Evolutionary conservation across 2,113 vertebrate species (phyloP).

Genomic region (Anoura caudifer): DNA sequence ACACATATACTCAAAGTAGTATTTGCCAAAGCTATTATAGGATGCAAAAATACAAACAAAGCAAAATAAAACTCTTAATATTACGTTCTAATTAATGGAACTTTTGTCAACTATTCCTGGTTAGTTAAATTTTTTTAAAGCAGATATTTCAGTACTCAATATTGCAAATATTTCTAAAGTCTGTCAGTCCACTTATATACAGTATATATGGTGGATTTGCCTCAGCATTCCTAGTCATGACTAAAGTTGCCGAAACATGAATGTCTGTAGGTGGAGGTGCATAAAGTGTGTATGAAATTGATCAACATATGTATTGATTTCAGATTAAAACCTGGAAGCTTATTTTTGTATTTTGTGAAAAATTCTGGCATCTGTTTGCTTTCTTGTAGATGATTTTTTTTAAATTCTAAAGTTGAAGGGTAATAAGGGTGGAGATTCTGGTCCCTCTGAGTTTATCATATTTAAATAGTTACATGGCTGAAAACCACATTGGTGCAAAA

Average conservation of each 20-base stretch:
- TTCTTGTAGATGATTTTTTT: constrained; percentile 9
- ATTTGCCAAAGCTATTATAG: not conserved
- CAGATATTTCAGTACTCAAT: not conserved
- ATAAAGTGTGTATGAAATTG: not conserved
- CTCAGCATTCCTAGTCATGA: not conserved
- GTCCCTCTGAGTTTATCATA: not conserved
- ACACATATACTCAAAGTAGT: not conserved
- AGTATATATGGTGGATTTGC: not conserved
- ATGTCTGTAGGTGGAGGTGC: not conserved
- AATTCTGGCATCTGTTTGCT: not conserved
- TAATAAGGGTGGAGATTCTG: not conserved
- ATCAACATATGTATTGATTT: not conserved
- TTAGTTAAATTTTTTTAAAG: not conserved
- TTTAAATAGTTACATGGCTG: not conserved
- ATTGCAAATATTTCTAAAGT: not conserved
- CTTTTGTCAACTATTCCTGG: not conserved
- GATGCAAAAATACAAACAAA: constrained; percentile 16
- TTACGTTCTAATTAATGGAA: not conserved
- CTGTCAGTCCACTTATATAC: not conserved
- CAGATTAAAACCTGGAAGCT: not conserved
- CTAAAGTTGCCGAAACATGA: not conserved
- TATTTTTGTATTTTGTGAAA: constrained; percentile 32
- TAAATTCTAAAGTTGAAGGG: not conserved
- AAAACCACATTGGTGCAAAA: not conserved
- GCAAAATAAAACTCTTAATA: not conserved